Conservation (phyloP, 2,888 invertebrate genomes). For the Adela reaumurella region DNA sequence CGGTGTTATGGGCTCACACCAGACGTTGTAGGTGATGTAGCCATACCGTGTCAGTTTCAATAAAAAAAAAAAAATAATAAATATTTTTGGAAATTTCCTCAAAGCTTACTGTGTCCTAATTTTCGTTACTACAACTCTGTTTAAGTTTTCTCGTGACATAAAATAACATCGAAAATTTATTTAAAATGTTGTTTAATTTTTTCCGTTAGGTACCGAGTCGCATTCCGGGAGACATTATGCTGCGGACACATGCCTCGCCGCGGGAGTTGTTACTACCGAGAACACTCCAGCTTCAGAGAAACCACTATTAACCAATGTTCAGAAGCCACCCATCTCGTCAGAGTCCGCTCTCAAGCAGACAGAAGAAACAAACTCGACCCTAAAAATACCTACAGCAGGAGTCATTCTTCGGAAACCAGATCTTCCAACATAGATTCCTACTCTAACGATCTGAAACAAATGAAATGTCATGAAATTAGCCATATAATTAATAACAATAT, state of each 20-base stretch:
- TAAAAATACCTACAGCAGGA: neutral
- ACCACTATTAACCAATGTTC: slow-evolving; percentile 50
- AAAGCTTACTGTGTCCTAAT: neutral
- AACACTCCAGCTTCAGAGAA: slow-evolving; percentile 60
- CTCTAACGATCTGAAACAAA: neutral
- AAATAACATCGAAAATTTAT: neutral
- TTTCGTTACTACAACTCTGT: neutral
- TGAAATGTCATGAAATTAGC: neutral
- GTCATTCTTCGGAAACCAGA: neutral
- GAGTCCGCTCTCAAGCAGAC: slow-evolving; percentile 26
- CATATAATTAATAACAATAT: neutral
- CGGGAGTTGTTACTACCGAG: slow-evolving; percentile 46
- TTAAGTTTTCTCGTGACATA: neutral
- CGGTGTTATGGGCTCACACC: too few species aligned
- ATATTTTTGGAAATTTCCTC: too few species aligned
- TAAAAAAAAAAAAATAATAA: too few species aligned
- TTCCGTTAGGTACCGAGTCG: slow-evolving; percentile 64
- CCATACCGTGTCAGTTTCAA: too few species aligned
- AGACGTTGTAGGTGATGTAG: too few species aligned
- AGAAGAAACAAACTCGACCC: neutral
- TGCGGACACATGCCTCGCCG: slow-evolving; percentile 48
- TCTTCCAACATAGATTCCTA: neutral
- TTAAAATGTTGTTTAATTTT: too few species aligned
- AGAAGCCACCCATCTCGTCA: slow-evolving; percentile 39
- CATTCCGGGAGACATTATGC: slow-evolving; percentile 72